Percentiles rank a stretch among this genome's conserved stretches.
Evolutionary conservation across 2,888 invertebrate species (phyloP).

Genomic region (Drosophila basisetae): DNA sequence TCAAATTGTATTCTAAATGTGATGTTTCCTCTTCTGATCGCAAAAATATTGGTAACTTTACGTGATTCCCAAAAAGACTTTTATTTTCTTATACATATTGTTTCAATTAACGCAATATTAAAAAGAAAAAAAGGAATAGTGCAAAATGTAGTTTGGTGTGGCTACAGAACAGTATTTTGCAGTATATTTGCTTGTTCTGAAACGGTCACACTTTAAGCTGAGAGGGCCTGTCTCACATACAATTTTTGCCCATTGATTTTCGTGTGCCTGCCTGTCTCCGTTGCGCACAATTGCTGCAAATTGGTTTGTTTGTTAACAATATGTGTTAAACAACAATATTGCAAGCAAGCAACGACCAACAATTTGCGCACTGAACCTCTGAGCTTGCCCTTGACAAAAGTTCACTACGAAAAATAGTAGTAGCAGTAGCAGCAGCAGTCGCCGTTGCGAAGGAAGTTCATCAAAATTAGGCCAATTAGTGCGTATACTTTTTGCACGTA

Average conservation of each 20-base stretch:
- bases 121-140: not conserved
- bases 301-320: conserved; percentile 8
- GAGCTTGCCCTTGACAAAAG: conserved; percentile 1
- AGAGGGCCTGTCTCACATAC: conserved; percentile 46
- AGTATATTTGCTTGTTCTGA: conserved; percentile 45
- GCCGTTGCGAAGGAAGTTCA: conserved; percentile 11
- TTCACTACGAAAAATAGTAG: not conserved
- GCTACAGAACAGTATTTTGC: conserved; percentile 53
- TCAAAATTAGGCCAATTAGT: conserved; percentile 73
- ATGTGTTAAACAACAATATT: conserved; percentile 13
- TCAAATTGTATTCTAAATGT: not conserved
- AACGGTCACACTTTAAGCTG: conserved; percentile 55
- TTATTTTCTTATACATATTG: not conserved
- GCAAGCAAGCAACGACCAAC: not conserved
- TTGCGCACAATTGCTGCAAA: conserved; percentile 26
- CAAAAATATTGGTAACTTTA: not conserved
- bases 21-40: not conserved
- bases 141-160: not conserved
- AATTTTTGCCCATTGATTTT: conserved; percentile 77
- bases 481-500: conserved; percentile 43
- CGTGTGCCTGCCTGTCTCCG: conserved; percentile 38
- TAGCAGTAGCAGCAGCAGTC: not conserved
- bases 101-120: not conserved
- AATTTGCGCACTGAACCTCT: not conserved
- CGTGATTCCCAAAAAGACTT: not conserved